Evolutionary conservation across 2,797 vertebrate species (phyloP).

Genomic region (Semaprochilodus insignis): DNA sequence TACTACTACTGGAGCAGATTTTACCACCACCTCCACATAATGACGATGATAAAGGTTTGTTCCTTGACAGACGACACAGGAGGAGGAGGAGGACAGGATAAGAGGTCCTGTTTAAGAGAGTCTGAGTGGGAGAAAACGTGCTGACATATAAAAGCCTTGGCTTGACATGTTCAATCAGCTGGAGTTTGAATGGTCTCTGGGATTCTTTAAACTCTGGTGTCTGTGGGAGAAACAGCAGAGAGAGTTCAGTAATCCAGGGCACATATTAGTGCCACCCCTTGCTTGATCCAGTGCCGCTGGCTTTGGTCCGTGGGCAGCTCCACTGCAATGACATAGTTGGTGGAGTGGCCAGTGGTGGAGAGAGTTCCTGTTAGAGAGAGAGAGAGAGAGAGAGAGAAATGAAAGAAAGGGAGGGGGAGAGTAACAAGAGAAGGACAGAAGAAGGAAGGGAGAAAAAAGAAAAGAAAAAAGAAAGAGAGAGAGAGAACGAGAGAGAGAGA

Average conservation of each 20-base stretch:
- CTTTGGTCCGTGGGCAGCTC: slow-evolving; percentile 82
- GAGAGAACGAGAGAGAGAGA: not conserved
- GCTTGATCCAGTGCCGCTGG: slow-evolving; percentile 91
- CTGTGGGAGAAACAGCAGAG: not conserved
- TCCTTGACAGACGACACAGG: not conserved
- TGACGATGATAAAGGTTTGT: no score
- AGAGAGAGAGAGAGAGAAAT: slow-evolving; percentile 3
- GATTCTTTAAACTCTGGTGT: not conserved
- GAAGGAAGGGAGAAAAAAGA: not conserved
- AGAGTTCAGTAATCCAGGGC: slow-evolving; percentile 86
- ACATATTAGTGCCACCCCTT: slow-evolving; percentile 89
- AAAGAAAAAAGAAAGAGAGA: not conserved
- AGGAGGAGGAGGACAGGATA: not conserved
- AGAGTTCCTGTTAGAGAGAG: slow-evolving; percentile 79
- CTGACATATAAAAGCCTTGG: not conserved
- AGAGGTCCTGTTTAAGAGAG: not conserved
- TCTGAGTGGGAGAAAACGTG: not conserved
- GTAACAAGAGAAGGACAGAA: not conserved
- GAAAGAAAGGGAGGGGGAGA: not conserved
- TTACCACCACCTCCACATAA: not conserved
- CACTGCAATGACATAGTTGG: slow-evolving; percentile 89
- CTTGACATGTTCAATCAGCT: slow-evolving; percentile 1
- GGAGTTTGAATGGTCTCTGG: slow-evolving; percentile 8
- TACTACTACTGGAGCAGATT: not conserved
- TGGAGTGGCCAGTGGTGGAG: slow-evolving; percentile 90